Evolutionary conservation across 2,797 vertebrate genomes (phyloP).

Genomic region (Thamnophis elegans): DNA sequence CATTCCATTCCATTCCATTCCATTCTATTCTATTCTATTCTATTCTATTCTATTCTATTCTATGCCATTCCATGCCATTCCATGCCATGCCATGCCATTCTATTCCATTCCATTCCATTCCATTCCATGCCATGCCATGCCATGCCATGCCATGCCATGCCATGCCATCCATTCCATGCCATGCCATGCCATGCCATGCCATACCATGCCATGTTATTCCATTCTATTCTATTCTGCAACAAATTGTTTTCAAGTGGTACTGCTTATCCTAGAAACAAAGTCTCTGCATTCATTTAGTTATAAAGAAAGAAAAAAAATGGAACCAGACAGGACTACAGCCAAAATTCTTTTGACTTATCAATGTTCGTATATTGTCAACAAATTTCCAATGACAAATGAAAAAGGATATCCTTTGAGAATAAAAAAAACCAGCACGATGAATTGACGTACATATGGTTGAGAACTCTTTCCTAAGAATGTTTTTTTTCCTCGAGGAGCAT

Average conservation of each 20-base stretch:
- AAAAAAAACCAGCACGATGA: background rate
- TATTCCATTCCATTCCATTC: too few relatives aligned
- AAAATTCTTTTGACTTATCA: background rate
- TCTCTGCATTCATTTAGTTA: accelerated
- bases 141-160: too few relatives aligned
- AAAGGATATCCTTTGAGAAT: background rate
- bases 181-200: too few relatives aligned
- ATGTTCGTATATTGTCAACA: background rate
- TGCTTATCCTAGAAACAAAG: background rate
- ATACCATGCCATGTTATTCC: too few relatives aligned
- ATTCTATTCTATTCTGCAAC: background rate
- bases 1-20: too few relatives aligned
- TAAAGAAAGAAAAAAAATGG: background rate
- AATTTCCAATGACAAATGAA: background rate
- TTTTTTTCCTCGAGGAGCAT: background rate
- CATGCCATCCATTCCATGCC: too few relatives aligned
- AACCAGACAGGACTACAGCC: background rate
- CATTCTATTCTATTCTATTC: too few relatives aligned
- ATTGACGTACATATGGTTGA: background rate
- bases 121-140: too few relatives aligned
- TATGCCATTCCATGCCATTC: too few relatives aligned
- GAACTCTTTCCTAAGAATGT: background rate
- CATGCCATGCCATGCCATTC: too few relatives aligned
- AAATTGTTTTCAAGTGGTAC: slow-evolving; percentile 2
- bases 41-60: too few relatives aligned